Conservation (phyloP, 2,888 invertebrate species). For the Galerucella calmariensis region DNA sequence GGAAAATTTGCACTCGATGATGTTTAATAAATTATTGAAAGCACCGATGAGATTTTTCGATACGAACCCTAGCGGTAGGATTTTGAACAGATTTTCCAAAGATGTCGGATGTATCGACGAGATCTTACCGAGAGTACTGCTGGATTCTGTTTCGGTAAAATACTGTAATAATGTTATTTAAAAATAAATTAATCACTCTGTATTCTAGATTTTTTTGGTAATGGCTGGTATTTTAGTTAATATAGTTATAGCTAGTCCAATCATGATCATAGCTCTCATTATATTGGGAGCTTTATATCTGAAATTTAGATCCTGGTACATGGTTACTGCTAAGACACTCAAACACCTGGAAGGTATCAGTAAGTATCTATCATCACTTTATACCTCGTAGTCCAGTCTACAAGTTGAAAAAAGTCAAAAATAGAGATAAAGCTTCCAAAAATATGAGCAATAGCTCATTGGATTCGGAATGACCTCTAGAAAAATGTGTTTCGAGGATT, state of each 20-base stretch:
- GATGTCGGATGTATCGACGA: conserved; percentile 71
- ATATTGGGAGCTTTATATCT: conserved; percentile 74
- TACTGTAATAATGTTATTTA: too few species aligned
- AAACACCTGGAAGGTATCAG: conserved; percentile 71
- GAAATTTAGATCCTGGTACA: conserved; percentile 72
- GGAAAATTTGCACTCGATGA: conserved; percentile 66
- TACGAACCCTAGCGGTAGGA: conserved; percentile 69
- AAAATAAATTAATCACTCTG: background rate
- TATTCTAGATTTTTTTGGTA: conserved; percentile 73
- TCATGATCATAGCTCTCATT: conserved; percentile 71
- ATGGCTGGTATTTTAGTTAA: conserved; percentile 76
- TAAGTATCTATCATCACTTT: conserved; percentile 51
- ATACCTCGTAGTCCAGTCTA: too few species aligned
- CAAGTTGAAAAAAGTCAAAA: too few species aligned
- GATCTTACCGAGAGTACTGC: conserved; percentile 57
- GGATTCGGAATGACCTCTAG: too few species aligned
- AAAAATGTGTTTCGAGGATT: too few species aligned
- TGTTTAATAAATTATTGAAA: conserved; percentile 65
- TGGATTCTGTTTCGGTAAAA: background rate
- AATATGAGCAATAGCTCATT: too few species aligned
- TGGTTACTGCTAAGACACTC: conserved; percentile 76
- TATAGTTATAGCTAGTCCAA: conserved; percentile 75
- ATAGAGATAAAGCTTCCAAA: too few species aligned
- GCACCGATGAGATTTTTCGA: conserved; percentile 75
- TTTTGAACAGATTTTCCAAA: conserved; percentile 75